phyloP scores from a whole-genome alignment of 2,888 invertebrate species.

The Lumbricus terrestris region DNA sequence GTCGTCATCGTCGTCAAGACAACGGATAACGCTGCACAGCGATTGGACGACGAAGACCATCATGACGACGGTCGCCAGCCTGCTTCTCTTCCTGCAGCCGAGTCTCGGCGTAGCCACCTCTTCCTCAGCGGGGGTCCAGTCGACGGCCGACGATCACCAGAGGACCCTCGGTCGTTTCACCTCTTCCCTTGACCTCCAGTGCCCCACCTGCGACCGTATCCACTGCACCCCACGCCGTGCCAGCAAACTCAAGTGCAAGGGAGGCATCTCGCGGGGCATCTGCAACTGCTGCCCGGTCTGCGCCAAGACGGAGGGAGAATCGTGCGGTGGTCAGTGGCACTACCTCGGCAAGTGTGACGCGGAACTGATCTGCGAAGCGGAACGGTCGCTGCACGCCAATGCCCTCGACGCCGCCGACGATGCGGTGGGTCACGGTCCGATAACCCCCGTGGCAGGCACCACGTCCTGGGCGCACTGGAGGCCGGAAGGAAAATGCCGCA shows the following conservation, averaged over 20 bases:
- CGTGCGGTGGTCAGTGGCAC: slow-evolving; percentile 54
- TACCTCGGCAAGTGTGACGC: slow-evolving; percentile 57
- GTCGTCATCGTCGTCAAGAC: neutral
- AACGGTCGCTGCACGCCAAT: neutral
- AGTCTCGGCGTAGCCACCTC: neutral
- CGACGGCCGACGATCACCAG: neutral
- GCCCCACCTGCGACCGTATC: slow-evolving; percentile 56
- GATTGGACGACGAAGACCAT: neutral
- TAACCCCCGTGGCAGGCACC: neutral
- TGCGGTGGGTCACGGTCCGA: neutral
- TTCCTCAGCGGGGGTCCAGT: neutral
- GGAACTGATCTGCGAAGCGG: slow-evolving; percentile 41
- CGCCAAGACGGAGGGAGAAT: slow-evolving; percentile 53
- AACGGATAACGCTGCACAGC: neutral
- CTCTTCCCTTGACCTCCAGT: slow-evolving; percentile 43
- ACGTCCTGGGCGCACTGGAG: neutral
- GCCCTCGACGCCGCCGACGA: neutral
- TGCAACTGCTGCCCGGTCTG: slow-evolving; percentile 58
- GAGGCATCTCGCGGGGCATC: slow-evolving; percentile 53
- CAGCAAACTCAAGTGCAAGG: slow-evolving; percentile 48
- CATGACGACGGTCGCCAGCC: neutral
- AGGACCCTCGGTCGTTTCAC: neutral
- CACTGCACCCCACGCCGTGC: slow-evolving; percentile 51
- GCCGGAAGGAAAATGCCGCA: neutral
- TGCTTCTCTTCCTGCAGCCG: neutral